Evolutionary conservation across 2,888 invertebrate genomes (phyloP), one percentile per base, ranked within the genome.

Genomic region (Carcina quercana): DNA sequence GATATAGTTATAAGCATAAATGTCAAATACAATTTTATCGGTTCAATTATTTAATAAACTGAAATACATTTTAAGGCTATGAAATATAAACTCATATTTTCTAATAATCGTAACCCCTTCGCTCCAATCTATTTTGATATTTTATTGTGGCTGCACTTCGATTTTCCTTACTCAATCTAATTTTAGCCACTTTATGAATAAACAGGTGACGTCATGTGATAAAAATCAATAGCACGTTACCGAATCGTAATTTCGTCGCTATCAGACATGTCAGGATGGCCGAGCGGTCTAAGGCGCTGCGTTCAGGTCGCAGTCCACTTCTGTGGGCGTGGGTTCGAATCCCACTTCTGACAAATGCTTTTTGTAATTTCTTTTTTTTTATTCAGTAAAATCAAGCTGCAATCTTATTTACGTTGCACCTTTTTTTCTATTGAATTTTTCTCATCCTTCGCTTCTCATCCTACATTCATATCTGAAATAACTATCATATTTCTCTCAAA

Each of bases 271-370:
- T 73, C 73, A 74, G 73, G 73, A 71, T 73, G 71, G 72, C 72
- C 73, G 73, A 73, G 73, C 73, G 73, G 73, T 74, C 73, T 73
- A 74, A 74, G 74, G 75, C 75, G 75, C 75, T 75, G 74, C 75
- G 75, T 75, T 75, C 75, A 76, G 74, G 75, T 76, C 74, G 74
- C 74, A 75, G 76, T 76, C 75, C 76, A 75, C 75, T 76, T 76
- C 75, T 75, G 74, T 74, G 74, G 75, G 75, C 75, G 75, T 74
- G 75, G 75, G 74, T 75, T 75, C 74, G 74, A 75, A 75, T 75
- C 75, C 75, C 75, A 73, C 74, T 75, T 75, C 74, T 75, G 74
- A 75, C 74, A 75, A 42, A 39, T 0, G n/a, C 14, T 26, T 36
- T 37, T 33, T 30, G 21, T 6, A 24, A 6, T 14, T 17, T 30